Conservation (phyloP, 2,797 vertebrate genomes). For the Cossypha dichroa region DNA sequence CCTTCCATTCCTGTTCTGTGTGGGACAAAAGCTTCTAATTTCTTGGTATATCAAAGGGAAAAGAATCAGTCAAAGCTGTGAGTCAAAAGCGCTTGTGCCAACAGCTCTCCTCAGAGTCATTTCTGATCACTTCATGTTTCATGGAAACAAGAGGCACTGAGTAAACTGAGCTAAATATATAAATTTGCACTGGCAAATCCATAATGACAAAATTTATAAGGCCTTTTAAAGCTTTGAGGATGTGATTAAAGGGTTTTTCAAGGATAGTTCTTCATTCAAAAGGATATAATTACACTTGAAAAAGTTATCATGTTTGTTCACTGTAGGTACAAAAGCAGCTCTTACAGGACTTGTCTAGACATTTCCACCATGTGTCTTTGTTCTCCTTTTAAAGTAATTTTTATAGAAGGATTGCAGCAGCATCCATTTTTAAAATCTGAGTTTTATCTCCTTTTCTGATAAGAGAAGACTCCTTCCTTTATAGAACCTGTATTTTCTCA, state of each 20-base stretch:
- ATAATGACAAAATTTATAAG: not conserved
- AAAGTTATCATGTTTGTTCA: not conserved
- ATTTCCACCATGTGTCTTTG: not conserved
- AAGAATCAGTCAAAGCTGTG: not conserved
- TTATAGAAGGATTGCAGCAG: not conserved
- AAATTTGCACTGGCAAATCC: slow-evolving; percentile 3
- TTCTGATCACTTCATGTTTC: not conserved
- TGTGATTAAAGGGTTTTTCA: not conserved
- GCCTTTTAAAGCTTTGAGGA: not conserved
- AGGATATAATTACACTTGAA: slow-evolving; percentile 24
- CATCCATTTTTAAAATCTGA: not conserved
- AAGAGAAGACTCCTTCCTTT: not conserved
- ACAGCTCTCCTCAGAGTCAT: not conserved
- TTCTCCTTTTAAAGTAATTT: slow-evolving; percentile 16
- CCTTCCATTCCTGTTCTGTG: not conserved
- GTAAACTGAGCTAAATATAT: not conserved
- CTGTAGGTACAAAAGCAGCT: slow-evolving; percentile 1
- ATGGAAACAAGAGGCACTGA: not conserved
- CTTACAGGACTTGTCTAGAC: not conserved
- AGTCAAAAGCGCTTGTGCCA: not conserved
- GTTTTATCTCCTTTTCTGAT: not conserved
- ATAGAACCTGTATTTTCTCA: not conserved
- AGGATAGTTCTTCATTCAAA: not conserved
- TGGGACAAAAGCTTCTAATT: not conserved
- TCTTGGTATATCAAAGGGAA: not conserved